These are phyloP conservation scores for Clarias platycephalus DNA, from an alignment of 2,797 vertebrate species.

Conservation along the genomic window DNA sequence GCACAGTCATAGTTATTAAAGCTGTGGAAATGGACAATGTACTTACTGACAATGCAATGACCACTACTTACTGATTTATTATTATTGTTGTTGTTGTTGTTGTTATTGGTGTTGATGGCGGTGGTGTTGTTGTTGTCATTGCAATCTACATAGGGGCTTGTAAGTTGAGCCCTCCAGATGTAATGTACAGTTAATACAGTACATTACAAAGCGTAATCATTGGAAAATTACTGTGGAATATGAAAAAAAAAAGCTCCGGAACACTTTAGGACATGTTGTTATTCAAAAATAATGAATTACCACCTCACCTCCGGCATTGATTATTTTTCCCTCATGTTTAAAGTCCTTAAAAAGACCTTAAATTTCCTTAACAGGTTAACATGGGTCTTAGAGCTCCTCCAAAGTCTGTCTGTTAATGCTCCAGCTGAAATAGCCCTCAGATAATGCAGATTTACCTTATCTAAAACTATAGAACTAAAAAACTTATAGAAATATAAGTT, in stretches of 20 bases:
- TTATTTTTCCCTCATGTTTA: neutral
- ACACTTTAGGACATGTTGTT: neutral
- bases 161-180: too few species aligned
- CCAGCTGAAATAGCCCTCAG: too few species aligned
- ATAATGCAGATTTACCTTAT: too few species aligned
- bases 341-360: neutral
- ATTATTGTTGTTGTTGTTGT: neutral
- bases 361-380: too few species aligned
- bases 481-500: too few species aligned
- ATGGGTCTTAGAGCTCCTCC: too few species aligned
- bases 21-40: neutral
- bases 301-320: neutral
- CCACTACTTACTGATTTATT: slow-evolving; percentile 11
- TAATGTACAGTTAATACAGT: too few species aligned
- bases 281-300: neutral
- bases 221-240: neutral
- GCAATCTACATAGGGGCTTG: neutral
- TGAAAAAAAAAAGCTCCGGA: neutral
- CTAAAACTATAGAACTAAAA: too few species aligned
- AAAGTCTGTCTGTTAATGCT: too few species aligned
- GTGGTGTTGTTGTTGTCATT: too few species aligned
- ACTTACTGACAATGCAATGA: slow-evolving; percentile 1
- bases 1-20: neutral
- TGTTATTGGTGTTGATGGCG: too few species aligned
- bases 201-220: neutral